Conservation (phyloP, 2,797 vertebrate genomes). For the Lerista edwardsae region DNA sequence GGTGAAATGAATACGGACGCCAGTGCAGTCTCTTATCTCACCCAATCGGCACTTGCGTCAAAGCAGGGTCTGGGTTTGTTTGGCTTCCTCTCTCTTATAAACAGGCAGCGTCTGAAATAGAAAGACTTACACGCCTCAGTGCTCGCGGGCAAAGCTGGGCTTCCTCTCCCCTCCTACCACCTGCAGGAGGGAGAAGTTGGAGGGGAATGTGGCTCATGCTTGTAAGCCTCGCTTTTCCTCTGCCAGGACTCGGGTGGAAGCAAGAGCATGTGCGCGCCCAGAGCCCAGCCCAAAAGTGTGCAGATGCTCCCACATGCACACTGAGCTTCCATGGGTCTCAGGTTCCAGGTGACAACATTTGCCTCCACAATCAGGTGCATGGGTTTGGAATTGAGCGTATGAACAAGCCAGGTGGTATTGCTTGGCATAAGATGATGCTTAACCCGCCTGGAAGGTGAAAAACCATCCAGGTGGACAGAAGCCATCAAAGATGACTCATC, state of each 20-base stretch:
- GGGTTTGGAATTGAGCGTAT: not conserved
- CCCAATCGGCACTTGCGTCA: not conserved
- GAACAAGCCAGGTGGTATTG: too few relatives aligned
- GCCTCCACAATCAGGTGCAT: not conserved
- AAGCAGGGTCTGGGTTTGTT: not conserved
- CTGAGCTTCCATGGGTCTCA: not conserved
- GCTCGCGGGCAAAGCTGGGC: not conserved
- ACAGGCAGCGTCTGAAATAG: not conserved
- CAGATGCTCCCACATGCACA: not conserved
- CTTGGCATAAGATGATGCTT: too few relatives aligned
- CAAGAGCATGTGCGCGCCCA: too few relatives aligned
- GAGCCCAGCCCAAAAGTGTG: not conserved
- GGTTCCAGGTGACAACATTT: not conserved
- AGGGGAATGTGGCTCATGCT: not conserved
- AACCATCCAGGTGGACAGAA: too few relatives aligned
- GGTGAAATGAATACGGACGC: not conserved
- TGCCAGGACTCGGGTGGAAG: not conserved
- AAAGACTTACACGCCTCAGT: constrained; percentile 1
- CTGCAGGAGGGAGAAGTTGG: not conserved
- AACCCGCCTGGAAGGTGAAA: too few relatives aligned
- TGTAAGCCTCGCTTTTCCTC: not conserved
- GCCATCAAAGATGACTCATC: too few relatives aligned
- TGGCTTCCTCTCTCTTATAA: not conserved
- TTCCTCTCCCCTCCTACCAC: not conserved
- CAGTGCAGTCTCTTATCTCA: not conserved